Evolutionary conservation across 2,113 vertebrate species (phyloP).

Genomic region (Anolis carolinensis): DNA sequence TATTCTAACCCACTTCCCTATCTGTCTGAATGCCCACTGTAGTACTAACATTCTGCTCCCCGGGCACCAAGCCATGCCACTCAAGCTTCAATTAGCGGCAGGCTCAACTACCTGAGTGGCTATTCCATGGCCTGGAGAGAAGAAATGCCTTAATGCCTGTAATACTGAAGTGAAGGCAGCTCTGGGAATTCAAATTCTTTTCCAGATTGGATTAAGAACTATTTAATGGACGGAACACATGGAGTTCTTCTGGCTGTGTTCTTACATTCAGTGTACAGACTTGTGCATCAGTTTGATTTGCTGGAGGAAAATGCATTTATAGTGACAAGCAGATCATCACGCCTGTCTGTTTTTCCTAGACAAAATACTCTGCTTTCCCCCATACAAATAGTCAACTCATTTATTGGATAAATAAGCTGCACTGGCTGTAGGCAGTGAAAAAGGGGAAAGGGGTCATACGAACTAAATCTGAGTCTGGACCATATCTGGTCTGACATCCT

Average conservation of each 20-base stretch:
- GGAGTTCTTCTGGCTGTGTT: background rate
- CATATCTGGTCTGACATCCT: no score
- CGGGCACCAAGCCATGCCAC: background rate
- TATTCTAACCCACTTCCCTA: background rate
- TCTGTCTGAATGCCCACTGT: background rate
- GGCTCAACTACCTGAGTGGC: no score
- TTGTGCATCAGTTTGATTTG: background rate
- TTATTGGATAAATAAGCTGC: background rate
- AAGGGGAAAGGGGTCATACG: no score
- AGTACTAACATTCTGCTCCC: background rate
- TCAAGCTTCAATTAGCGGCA: background rate
- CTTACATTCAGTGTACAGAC: background rate
- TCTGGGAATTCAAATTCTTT: background rate
- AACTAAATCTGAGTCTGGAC: no score
- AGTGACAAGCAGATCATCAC: background rate
- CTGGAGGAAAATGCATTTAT: background rate
- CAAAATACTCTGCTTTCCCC: background rate
- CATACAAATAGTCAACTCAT: background rate
- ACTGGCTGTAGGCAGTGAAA: no score
- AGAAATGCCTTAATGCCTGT: background rate
- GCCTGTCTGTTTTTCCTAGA: background rate
- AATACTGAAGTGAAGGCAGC: background rate
- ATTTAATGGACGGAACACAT: background rate
- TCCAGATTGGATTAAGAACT: background rate
- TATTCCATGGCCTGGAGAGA: background rate